Evolutionary conservation across 1,140 invertebrate species (phyloP).

Genomic region (Capitella teleta): DNA sequence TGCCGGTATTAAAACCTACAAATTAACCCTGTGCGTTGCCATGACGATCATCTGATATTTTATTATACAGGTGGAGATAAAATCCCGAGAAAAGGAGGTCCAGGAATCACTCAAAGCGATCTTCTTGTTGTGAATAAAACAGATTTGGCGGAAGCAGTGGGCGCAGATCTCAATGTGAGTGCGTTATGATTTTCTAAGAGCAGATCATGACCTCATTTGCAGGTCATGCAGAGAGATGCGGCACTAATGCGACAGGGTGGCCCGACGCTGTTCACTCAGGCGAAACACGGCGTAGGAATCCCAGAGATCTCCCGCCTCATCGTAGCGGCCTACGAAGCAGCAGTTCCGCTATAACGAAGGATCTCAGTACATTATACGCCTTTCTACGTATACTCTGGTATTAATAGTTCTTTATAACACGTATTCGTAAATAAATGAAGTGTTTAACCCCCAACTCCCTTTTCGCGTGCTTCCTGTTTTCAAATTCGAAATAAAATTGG

Average conservation of each 20-base stretch:
- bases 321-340: constrained; percentile 5
- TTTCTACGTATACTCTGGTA: background rate
- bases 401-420: background rate
- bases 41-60: background rate
- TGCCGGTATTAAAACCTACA: background rate
- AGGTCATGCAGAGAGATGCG: constrained; percentile 38
- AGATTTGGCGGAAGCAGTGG: constrained; percentile 38
- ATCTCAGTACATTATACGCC: background rate
- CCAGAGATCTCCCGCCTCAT: background rate
- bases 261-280: constrained; percentile 37
- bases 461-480: background rate
- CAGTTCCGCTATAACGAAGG: constrained; percentile 13
- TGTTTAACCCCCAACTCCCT: background rate
- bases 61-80: constrained; percentile 32
- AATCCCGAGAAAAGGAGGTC: constrained; percentile 39
- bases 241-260: constrained; percentile 32
- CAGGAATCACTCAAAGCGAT: constrained; percentile 41
- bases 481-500: too few relatives aligned
- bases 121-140: constrained; percentile 42
- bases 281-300: constrained; percentile 29
- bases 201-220: constrained; percentile 4
- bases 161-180: constrained; percentile 28
- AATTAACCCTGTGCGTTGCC: background rate
- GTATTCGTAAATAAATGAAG: background rate
- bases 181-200: background rate